Evolutionary conservation across 2,797 vertebrate species (phyloP).

Genomic region (Vespertilio murinus): DNA sequence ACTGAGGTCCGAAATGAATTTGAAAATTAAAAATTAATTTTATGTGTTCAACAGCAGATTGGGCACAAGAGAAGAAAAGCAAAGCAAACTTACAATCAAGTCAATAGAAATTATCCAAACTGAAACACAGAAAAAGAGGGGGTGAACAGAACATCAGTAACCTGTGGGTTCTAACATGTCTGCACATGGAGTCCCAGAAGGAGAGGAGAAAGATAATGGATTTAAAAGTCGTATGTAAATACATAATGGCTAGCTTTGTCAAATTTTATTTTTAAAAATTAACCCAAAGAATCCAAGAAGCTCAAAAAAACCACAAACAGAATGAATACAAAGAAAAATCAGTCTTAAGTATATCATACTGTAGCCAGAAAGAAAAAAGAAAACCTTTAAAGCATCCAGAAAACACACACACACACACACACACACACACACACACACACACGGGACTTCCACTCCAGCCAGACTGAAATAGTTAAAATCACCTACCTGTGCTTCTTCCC

Average conservation of each 20-base stretch:
- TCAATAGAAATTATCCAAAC: slow-evolving; percentile 1
- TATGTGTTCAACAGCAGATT: neutral
- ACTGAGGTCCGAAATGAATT: neutral
- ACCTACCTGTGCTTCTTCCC: neutral
- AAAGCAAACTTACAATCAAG: slow-evolving; percentile 30
- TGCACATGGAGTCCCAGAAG: neutral
- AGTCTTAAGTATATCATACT: neutral
- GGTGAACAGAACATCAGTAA: neutral
- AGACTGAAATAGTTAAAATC: neutral
- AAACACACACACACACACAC: neutral
- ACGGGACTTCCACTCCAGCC: neutral
- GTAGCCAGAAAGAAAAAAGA: neutral
- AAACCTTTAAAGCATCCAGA: neutral
- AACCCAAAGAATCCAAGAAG: neutral
- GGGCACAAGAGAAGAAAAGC: neutral
- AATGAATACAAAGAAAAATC: neutral
- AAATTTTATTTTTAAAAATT: slow-evolving; percentile 6
- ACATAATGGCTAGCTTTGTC: neutral
- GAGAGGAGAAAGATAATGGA: neutral
- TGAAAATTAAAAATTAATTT: slow-evolving; percentile 53
- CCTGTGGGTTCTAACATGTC: neutral
- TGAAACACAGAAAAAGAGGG: neutral
- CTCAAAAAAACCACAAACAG: neutral
- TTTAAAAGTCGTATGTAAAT: neutral
- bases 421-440: neutral